phyloP scores from a whole-genome alignment of 2,888 invertebrate genomes.

The Dione juno region DNA sequence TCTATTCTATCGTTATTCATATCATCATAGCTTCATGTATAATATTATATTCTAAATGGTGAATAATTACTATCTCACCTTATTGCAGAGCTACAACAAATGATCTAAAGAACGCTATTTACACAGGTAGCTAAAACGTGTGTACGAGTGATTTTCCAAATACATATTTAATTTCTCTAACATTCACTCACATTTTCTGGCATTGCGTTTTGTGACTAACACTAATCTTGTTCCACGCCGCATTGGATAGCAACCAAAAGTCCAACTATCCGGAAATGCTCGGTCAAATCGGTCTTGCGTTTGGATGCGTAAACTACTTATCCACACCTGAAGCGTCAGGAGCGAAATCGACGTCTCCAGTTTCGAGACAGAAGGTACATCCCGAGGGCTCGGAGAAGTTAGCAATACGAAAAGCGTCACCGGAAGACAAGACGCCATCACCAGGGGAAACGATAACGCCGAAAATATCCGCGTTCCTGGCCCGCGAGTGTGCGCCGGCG shows the following conservation, averaged over 20 bases:
- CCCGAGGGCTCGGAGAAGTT: slow-evolving; percentile 68
- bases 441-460: slow-evolving; percentile 71
- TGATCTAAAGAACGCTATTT: slow-evolving; percentile 81
- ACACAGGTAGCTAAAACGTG: slow-evolving; percentile 76
- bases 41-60: slow-evolving; percentile 31
- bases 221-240: slow-evolving; percentile 49
- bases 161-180: slow-evolving; percentile 17
- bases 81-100: slow-evolving; percentile 82
- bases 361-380: slow-evolving; percentile 70
- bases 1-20: background rate
- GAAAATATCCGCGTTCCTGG: slow-evolving; percentile 75
- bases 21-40: slow-evolving; percentile 20
- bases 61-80: slow-evolving; percentile 56
- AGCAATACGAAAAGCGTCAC: slow-evolving; percentile 60
- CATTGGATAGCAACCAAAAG: slow-evolving; percentile 70
- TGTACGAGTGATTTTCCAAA: slow-evolving; percentile 56
- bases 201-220: slow-evolving; percentile 47
- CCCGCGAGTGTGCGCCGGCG: slow-evolving; percentile 68
- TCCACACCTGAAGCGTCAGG: slow-evolving; percentile 64
- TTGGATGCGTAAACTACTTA: slow-evolving; percentile 81
- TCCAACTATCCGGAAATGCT: slow-evolving; percentile 82
- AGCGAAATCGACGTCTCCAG: slow-evolving; percentile 57
- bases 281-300: slow-evolving; percentile 80
- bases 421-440: slow-evolving; percentile 72
- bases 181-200: slow-evolving; percentile 37